Conservation (phyloP, 1,140 invertebrate species). For the Meloidogyne exigua region DNA sequence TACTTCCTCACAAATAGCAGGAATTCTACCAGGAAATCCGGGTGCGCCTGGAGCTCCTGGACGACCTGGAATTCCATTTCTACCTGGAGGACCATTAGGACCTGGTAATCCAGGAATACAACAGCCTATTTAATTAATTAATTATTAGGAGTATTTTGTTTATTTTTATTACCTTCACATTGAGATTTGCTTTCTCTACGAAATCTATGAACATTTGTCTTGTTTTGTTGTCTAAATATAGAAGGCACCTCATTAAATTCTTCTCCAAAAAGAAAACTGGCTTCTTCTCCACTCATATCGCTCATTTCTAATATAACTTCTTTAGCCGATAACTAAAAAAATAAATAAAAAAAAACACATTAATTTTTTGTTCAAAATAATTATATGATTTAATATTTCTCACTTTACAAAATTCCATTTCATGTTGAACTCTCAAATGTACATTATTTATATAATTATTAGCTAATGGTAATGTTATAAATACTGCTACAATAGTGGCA, state of each 20-base stretch:
- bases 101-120: conserved; percentile 60
- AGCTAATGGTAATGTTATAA: conserved; percentile 61
- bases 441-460: conserved; percentile 63
- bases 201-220: conserved; percentile 35
- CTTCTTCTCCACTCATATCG: conserved; percentile 48
- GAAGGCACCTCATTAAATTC: conserved; percentile 21
- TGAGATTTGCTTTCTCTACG: conserved; percentile 42
- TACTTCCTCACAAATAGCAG: conserved; percentile 61
- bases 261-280: conserved; percentile 3
- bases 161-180: conserved; percentile 41
- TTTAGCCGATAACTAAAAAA: conserved; percentile 59
- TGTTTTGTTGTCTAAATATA: conserved; percentile 16
- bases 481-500: conserved; percentile 58
- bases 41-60: conserved; percentile 57
- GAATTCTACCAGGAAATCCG: conserved; percentile 62
- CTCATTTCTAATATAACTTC: conserved; percentile 63
- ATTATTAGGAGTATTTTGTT: not conserved
- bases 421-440: conserved; percentile 55
- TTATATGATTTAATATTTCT: not conserved
- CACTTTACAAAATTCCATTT: conserved; percentile 64
- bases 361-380: not conserved
- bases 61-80: conserved; percentile 56
- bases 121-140: conserved; percentile 45
- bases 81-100: conserved; percentile 54
- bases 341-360: conserved; percentile 20